Conservation (phyloP, 2,797 vertebrate species). For the Enoplosus armatus region DNA sequence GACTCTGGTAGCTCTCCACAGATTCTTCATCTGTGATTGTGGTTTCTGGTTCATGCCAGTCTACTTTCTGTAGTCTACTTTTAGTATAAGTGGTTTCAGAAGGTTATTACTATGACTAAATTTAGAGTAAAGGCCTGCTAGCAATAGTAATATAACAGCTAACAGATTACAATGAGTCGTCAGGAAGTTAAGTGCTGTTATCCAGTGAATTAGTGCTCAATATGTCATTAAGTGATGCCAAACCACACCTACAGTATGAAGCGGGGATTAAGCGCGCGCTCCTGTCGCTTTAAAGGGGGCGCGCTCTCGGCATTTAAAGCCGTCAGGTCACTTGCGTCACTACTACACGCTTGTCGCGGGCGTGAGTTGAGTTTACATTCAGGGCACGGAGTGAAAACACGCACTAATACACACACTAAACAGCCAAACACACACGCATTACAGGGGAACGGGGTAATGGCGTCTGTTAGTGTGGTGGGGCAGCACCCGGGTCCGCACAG, state of each 20-base stretch:
- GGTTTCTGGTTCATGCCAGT: conserved; percentile 15
- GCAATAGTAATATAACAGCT: not conserved
- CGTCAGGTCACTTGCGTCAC: conserved; percentile 66
- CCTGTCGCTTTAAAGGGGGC: conserved; percentile 44
- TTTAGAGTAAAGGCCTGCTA: not conserved
- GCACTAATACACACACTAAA: conserved; percentile 35
- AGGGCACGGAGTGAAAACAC: conserved; percentile 62
- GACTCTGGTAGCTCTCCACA: conserved; percentile 1
- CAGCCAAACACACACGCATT: conserved; percentile 23
- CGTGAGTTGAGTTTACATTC: conserved; percentile 79
- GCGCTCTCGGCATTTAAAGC: conserved; percentile 67
- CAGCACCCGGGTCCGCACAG: conserved; percentile 83
- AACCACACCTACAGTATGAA: not conserved
- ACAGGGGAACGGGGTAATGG: conserved; percentile 71
- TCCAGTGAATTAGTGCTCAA: not conserved
- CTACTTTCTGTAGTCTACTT: conserved; percentile 6
- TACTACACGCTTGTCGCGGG: conserved; percentile 68
- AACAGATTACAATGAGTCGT: not conserved
- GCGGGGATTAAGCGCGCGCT: conserved; percentile 62
- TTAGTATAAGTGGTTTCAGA: conserved; percentile 13
- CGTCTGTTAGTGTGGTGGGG: conserved; percentile 82
- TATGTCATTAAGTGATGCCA: not conserved
- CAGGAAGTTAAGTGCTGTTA: not conserved
- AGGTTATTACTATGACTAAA: not conserved
- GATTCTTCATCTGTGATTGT: conserved; percentile 16